Base-by-base conservation (phyloP, 92 coral and sea anemone species). In the Heteractis magnifica region DNA sequence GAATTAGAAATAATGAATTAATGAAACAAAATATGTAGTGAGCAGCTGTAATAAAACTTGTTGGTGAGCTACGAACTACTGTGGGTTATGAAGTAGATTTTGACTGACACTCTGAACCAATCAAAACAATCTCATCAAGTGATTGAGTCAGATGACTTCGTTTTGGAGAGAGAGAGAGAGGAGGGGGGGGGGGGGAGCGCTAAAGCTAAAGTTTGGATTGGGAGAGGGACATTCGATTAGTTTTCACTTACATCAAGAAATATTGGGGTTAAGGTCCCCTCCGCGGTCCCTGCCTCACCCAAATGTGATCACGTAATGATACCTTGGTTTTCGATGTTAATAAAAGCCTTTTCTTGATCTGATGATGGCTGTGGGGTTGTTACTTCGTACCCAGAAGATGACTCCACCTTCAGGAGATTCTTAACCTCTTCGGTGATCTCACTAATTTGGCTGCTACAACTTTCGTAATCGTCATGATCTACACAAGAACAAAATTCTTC, bases 371-470 rank as follows among this genome's bases (percentile, higher is more conserved):
- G 73, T 26, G 49, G 73, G 5, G 6, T 64, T 16, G 71, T 18
- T 20, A 19, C 1, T 68, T 23, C 73, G 23, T 26, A 23, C 3
- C 15, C 73, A 20, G 73, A 34, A 34, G 44, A 68, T 14, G 78
- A 49, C 19, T 74, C 56, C 52, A 74, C 6, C 0, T 49, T 51
- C 44, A 59, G 15, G 55, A 59, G 53, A 13, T 56, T 48, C 48
- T 79, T 20, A 0, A 79, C 56, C 6, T 68, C 60, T 9, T 64
- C 60, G 51, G 62, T 10, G 4, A 72, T 72, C 23, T 75, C 82
- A 77, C 87, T 84, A 49, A 84, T 84, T 64, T 84, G 82, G 60
- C 87, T 84, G 44, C 81, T 23, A 62, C 73, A n/a, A 60, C 86
- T 83, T 48, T 23, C 68, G 49, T 83, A 56, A 48, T 73, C 59